Evolutionary conservation across 1,140 invertebrate genomes (phyloP).

Genomic region (Drosophila lacertosa): DNA sequence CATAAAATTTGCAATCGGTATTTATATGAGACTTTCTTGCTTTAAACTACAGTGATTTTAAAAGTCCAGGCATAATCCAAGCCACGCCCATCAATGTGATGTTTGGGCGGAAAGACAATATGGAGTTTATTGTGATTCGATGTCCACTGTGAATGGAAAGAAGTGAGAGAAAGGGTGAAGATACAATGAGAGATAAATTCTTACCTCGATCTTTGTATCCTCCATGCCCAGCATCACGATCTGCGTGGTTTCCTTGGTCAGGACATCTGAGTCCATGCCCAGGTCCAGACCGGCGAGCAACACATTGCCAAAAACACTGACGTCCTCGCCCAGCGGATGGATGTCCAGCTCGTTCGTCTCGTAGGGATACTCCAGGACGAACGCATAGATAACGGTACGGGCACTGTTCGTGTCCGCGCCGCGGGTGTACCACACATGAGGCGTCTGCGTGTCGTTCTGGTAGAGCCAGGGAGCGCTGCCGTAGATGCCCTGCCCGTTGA

Average conservation of each 20-base stretch:
- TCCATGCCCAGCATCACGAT: slow-evolving; percentile 66
- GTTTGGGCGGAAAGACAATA: slow-evolving; percentile 71
- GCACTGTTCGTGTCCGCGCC: slow-evolving; percentile 7
- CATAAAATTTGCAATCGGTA: not conserved
- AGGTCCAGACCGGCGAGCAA: slow-evolving; percentile 58
- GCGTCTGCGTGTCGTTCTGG: slow-evolving; percentile 93
- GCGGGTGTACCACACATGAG: slow-evolving; percentile 91
- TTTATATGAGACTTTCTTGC: not conserved
- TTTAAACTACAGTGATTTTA: slow-evolving; percentile 64
- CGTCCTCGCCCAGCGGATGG: slow-evolving; percentile 61
- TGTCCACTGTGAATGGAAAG: slow-evolving; percentile 58
- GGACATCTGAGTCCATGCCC: slow-evolving; percentile 16
- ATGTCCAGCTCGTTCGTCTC: slow-evolving; percentile 75
- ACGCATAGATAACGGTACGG: slow-evolving; percentile 60
- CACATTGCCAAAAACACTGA: slow-evolving; percentile 49
- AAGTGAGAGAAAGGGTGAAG: too few species aligned
- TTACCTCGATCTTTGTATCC: slow-evolving; percentile 58
- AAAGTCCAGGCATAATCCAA: slow-evolving; percentile 77
- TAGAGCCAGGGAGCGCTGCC: slow-evolving; percentile 89
- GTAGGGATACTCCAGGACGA: slow-evolving; percentile 80
- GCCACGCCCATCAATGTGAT: slow-evolving; percentile 71
- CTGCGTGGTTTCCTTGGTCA: slow-evolving; percentile 43
- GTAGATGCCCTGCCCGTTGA: slow-evolving; percentile 96
- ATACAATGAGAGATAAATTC: not conserved
- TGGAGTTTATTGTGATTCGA: slow-evolving; percentile 47